Evolutionary conservation across 2,113 vertebrate genomes (phyloP), one percentile per base, ranked within the genome.

Genomic region (Pterocles orientalis): DNA sequence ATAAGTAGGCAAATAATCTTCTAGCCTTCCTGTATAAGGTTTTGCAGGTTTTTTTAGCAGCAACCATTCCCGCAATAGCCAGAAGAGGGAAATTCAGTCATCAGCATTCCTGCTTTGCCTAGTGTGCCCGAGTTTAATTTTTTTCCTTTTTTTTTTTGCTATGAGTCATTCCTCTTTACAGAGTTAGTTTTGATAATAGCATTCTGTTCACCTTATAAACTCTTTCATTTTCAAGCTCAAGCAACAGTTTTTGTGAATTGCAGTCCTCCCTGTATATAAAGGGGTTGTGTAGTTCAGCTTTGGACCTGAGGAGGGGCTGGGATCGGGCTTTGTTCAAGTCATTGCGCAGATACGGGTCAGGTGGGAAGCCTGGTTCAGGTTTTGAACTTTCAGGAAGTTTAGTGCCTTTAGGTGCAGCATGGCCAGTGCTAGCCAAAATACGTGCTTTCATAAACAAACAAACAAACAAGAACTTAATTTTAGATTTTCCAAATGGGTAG

Each of bases 1-100:
- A 94, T 95, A 82, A 81, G 79, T 91, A 91, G 91, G 41, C 75
- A 91, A 92, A 95, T 95, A 95, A 88, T 94, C 79, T 82, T 77
- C 75, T 75, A 96, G 69, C 48, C 86, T 94, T 13, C 68, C 90
- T 86, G 85, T 90, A 34, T 90, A 78, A 88, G 80, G 39, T 84
- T 94, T 90, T 70, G 71, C 70, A 90, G 82, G 48, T 96, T 97
- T 94, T 93, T 75, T 70, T 92, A 93, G 75, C 60, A 68, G 86
- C 80, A 90, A 86, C 78, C 13, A 0, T 96, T 96, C 90, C 72
- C n/a, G 57, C 34, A 92, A 18, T 81, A 82, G 61, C 86, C 90
- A 91, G 90, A 93, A 96, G 86, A 94, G 81, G 91, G 70, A 70
- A 97, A 94, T 94, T 94, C 53, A 72, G 47, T 77, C 85, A 77